These are phyloP conservation scores for Ectobius pallidus DNA, from an alignment of 2,888 invertebrate species.

Conservation along the genomic window DNA sequence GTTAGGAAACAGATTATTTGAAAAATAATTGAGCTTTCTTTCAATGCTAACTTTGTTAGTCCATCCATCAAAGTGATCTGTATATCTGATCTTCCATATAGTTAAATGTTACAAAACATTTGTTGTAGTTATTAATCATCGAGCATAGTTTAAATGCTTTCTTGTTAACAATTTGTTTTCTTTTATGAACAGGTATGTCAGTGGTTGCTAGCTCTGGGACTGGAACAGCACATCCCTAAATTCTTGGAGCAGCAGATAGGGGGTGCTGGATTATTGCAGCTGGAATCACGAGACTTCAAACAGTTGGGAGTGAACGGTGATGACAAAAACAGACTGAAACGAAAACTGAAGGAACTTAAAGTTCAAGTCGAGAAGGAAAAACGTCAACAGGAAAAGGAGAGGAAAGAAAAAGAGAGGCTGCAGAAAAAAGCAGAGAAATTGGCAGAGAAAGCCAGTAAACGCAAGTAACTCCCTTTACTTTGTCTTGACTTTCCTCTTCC, in stretches of 20 bases:
- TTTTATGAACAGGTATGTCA: constrained; percentile 95
- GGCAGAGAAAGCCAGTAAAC: constrained; percentile 59
- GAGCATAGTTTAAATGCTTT: too few relatives aligned
- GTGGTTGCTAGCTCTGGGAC: constrained; percentile 80
- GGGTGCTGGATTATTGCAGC: constrained; percentile 81
- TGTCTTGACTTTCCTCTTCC: not conserved
- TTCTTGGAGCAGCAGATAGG: constrained; percentile 89
- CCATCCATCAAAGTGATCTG: too few relatives aligned
- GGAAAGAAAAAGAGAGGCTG: constrained; percentile 82
- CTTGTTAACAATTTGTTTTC: too few relatives aligned
- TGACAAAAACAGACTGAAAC: constrained; percentile 82
- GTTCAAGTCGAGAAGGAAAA: constrained; percentile 73
- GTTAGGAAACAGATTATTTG: too few relatives aligned
- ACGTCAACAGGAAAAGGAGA: constrained; percentile 82
- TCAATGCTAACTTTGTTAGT: too few relatives aligned
- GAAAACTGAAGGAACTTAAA: constrained; percentile 84
- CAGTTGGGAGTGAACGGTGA: constrained; percentile 78
- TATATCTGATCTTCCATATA: too few relatives aligned
- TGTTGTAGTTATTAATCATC: too few relatives aligned
- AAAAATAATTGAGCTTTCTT: too few relatives aligned
- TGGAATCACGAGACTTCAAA: constrained; percentile 93
- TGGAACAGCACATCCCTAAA: constrained; percentile 86
- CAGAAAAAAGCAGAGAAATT: constrained; percentile 86
- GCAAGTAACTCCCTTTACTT: constrained; percentile 27
- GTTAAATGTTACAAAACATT: too few relatives aligned